Evolutionary conservation across 2,113 vertebrate genomes (phyloP), one percentile per base, ranked within the genome.

Genomic region (Trogon surrucura): DNA sequence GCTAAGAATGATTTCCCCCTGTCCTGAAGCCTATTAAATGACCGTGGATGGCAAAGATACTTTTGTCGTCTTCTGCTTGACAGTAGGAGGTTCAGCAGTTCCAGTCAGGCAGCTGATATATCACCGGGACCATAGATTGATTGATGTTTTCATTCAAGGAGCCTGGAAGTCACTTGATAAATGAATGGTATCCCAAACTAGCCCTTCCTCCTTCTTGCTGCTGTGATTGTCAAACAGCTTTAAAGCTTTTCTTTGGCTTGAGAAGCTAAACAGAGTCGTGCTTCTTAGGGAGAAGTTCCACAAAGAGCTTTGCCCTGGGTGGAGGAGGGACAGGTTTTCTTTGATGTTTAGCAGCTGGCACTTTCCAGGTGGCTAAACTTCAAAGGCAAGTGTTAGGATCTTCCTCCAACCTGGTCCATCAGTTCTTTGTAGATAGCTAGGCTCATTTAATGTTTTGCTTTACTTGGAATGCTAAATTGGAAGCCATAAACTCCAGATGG

Each of bases 401-500:
- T 97, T 90, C 77, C 56, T 93, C 82, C 85, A 96, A 93, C 93
- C 77, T 97, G 91, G 61, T 73, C 65, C 17, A 1, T 92, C 87
- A 66, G 71, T 50, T 75, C 88, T 96, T 96, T 95, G 91, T 89
- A 95, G 91, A 93, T 91, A 95, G 82, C 89, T 80, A 70, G 88
- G 65, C 90, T 95, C 70, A 80, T 94, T 92, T 95, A 93, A 92
- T 65, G 70, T 91, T 93, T 95, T n/a, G 11, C 81, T 94, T 95
- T 93, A 82, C 74, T 95, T 82, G 92, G 89, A 93, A 84, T 95
- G 95, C 82, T 93, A 93, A 97, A 94, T 66, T 95, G 67, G 80
- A 96, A 97, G 95, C 83, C 72, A 84, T 91, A 97, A 96, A 96
- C 86, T 94, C 94, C 91, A 93, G 91, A 96, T 94, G 92, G 95